Evolutionary conservation across 2,797 vertebrate genomes (phyloP).

Genomic region (Thamnophis elegans): DNA sequence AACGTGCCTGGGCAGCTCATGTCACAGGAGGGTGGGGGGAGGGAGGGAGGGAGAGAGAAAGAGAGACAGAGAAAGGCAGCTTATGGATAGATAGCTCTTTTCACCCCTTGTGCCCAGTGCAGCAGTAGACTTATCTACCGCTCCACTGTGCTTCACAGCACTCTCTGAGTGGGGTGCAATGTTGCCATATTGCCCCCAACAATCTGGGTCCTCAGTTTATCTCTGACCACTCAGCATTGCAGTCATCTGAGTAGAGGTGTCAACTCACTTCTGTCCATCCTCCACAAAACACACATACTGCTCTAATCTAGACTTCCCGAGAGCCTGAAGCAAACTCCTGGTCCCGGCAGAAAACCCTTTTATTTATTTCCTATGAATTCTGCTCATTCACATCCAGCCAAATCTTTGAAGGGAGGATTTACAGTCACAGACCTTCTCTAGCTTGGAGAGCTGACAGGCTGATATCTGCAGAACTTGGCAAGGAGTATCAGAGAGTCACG

Average conservation of each 20-base stretch:
- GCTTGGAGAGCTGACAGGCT: too few species aligned
- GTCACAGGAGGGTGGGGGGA: neutral
- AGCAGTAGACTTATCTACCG: neutral
- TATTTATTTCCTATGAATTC: too few species aligned
- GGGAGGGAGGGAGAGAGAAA: neutral
- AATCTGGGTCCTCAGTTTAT: neutral
- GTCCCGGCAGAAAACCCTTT: too few species aligned
- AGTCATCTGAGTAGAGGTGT: neutral
- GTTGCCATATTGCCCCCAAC: too few species aligned
- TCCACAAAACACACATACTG: neutral
- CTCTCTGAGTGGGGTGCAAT: neutral
- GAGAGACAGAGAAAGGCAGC: neutral
- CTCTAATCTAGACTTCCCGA: too few species aligned
- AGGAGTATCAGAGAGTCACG: too few species aligned
- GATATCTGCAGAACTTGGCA: too few species aligned
- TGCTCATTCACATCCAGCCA: too few species aligned
- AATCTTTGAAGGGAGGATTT: too few species aligned
- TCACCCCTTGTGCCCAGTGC: neutral
- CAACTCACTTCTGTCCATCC: neutral
- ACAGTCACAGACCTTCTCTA: too few species aligned
- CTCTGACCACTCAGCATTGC: too few species aligned
- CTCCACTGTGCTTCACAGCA: neutral
- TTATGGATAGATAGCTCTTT: neutral
- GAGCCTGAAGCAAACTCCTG: too few species aligned
- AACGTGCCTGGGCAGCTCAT: neutral